Percentiles rank a stretch among this genome's conserved stretches.
These are phyloP conservation scores for Drosophila yakuba DNA, from an alignment of 1,140 invertebrate species.

Conservation along the genomic window DNA sequence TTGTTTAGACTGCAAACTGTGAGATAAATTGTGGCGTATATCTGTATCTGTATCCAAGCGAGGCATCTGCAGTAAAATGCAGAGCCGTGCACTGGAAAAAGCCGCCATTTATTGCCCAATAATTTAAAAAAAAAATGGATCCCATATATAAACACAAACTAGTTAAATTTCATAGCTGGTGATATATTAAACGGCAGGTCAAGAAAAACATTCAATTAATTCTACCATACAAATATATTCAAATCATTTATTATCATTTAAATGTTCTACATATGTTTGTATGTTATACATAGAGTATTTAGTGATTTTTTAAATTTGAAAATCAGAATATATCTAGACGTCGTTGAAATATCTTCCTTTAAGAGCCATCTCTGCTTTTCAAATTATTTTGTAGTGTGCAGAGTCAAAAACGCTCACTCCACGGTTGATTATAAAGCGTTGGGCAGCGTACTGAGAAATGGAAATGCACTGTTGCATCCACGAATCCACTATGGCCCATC, in stretches of 20 bases:
- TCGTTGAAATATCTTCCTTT: neutral
- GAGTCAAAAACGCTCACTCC: conserved; percentile 34
- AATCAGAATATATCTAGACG: no score
- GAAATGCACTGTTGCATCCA: conserved; percentile 63
- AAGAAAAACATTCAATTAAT: no score
- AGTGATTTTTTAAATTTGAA: no score
- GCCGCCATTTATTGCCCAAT: no score
- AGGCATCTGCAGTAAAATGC: conserved; percentile 46
- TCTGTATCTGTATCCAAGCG: conserved; percentile 72
- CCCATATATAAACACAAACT: no score
- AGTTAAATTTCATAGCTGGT: no score
- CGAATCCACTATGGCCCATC: conserved; percentile 25
- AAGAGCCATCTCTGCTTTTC: neutral
- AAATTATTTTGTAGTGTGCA: conserved; percentile 7
- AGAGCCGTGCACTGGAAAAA: conserved; percentile 14
- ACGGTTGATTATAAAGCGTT: conserved; percentile 69
- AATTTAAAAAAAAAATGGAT: no score
- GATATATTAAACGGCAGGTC: no score
- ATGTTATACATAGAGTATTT: no score
- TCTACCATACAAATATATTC: no score
- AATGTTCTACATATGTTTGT: no score
- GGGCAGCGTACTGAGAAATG: conserved; percentile 68
- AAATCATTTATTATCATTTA: no score
- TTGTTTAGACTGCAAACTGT: conserved; percentile 83
- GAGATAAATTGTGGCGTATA: conserved; percentile 81